Conservation (phyloP, 2,113 vertebrate species). For the Colaptes auratus region DNA sequence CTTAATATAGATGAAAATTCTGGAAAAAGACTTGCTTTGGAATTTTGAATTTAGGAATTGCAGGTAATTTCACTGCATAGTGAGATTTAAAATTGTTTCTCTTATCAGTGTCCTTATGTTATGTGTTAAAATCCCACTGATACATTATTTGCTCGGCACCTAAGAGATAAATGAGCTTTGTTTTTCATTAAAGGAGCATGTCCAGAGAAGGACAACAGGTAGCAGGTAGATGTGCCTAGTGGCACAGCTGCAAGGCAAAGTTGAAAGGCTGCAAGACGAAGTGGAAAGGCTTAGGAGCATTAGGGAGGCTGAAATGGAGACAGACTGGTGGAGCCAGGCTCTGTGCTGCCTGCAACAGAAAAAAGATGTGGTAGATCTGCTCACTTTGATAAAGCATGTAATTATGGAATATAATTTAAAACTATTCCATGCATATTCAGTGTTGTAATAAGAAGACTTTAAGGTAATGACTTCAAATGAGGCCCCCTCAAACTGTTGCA, state of each 20-base stretch:
- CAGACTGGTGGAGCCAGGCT: too few species aligned
- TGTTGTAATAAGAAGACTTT: not conserved
- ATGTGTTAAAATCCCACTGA: not conserved
- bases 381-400: not conserved
- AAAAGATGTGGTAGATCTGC: not conserved
- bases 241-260: too few species aligned
- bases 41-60: not conserved
- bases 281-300: too few species aligned
- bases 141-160: not conserved
- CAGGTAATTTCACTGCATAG: not conserved
- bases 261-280: too few species aligned
- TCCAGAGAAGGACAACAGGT: too few species aligned
- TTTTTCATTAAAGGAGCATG: not conserved
- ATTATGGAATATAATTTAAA: not conserved
- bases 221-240: too few species aligned
- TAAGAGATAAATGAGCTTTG: not conserved
- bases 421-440: not conserved
- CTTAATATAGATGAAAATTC: not conserved
- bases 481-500: not conserved
- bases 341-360: too few species aligned
- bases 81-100: not conserved
- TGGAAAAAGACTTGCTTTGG: constrained; percentile 19
- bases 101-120: not conserved
- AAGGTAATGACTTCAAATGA: not conserved
- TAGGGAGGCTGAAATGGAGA: too few species aligned